Evolutionary conservation across 2,797 vertebrate species (phyloP), one percentile per base, ranked within the genome.

Genomic region (Echiichthys vipera): DNA sequence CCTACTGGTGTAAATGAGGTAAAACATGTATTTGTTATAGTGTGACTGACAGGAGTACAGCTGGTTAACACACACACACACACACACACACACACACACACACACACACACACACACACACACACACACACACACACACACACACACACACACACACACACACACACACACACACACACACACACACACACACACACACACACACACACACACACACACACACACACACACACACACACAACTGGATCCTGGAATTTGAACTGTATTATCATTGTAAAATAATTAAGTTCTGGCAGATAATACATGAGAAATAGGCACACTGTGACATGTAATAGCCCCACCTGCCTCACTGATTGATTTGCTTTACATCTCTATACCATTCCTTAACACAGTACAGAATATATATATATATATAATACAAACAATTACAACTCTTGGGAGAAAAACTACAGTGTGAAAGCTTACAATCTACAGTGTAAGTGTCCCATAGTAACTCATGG

Each of bases 1-100:
- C 30, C 87, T 78, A 47, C 81, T 74, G 88, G 79, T 65, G 17
- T 47, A 58, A 6, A 14, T 17, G 2, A n/a, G 39, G 17, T 27
- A 43, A 27, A 43, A 36, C n/a, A 18, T 1, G 0, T 15, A 8
- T 20, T n/a, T 17, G 18, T 55, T 58, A n/a, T 13, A 39, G 20
- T 34, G 10, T 42, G 40, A 4, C 24, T 9, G 58, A 36, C 34
- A 24, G 27, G 34, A 18, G 4, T 8, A 10, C 14, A 67, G 47
- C n/a, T 55, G 17, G 30, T 20, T 27, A 36, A 37, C 11, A 32
- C 8, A 18, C 37, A 43, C 27, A n/a, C 11, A 42, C 2, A 34
- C 2, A 17, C 7, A 25, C 2, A 56, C 3, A 25, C 11, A 32
- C 8, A 18, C 37, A 43, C 27, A n/a, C 11, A 42, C 2, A 37